A percentile compares a stretch with the other conserved stretches of the same genome.
These are phyloP conservation scores for Leptinotarsa defecta DNA, from an alignment of 1,140 invertebrate species.

Conservation along the genomic window DNA sequence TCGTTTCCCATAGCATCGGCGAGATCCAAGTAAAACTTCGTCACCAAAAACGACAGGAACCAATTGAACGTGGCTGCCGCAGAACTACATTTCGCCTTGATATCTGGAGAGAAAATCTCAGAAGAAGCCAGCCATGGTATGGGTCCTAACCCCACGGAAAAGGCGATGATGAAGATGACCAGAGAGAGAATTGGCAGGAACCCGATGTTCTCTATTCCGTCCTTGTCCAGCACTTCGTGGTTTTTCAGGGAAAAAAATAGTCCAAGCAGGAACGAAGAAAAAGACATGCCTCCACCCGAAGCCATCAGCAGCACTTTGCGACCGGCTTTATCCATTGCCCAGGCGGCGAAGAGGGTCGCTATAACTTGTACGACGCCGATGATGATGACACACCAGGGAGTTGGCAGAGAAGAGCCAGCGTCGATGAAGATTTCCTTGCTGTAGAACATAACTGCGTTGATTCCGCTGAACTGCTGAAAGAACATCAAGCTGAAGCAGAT, in stretches of 20 bases:
- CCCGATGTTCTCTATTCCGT: slow-evolving; percentile 37
- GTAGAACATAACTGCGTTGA: slow-evolving; percentile 69
- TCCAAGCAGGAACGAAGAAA: slow-evolving; percentile 67
- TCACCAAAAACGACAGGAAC: slow-evolving; percentile 80
- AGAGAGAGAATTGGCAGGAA: slow-evolving; percentile 76
- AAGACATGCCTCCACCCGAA: slow-evolving; percentile 68
- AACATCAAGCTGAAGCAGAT: slow-evolving; percentile 69
- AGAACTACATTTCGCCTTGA: slow-evolving; percentile 76
- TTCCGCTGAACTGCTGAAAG: slow-evolving; percentile 69
- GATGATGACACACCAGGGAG: slow-evolving; percentile 68
- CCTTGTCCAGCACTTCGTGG: slow-evolving; percentile 46
- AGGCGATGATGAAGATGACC: slow-evolving; percentile 76
- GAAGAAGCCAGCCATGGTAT: slow-evolving; percentile 80
- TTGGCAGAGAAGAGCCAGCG: slow-evolving; percentile 55
- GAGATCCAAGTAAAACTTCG: slow-evolving; percentile 69
- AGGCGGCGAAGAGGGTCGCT: slow-evolving; percentile 66
- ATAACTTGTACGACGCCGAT: slow-evolving; percentile 75
- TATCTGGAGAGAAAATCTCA: slow-evolving; percentile 75
- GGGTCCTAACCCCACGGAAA: slow-evolving; percentile 79
- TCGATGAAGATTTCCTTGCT: slow-evolving; percentile 58
- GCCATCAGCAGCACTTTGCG: slow-evolving; percentile 71
- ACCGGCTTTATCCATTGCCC: slow-evolving; percentile 70
- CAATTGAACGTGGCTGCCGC: slow-evolving; percentile 81
- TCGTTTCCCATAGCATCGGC: slow-evolving; percentile 57
- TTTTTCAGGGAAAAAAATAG: slow-evolving; percentile 66